Base-by-base conservation (phyloP, 2,113 vertebrate species). In the Rhinogobius similis region DNA sequence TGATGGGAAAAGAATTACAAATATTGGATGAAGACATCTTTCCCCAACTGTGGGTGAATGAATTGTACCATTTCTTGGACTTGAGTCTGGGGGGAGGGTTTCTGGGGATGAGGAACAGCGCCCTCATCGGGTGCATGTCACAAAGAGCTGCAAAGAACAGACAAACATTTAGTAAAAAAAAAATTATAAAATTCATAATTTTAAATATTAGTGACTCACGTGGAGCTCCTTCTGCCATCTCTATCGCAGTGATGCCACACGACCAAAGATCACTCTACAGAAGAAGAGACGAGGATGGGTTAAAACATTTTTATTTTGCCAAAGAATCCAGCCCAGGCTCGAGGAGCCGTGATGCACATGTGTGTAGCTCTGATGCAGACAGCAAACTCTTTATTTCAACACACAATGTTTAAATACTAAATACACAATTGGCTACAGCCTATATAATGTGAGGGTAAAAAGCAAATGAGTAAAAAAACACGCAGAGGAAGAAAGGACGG, bases 81-180 rank as follows among this genome's bases (percentile, higher is more conserved):
- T 99, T 99, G 87, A 99, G 96, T 71, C 97, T 91, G 7, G 98
- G 97, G 39, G 98, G 98, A 85, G 98, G 98, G 84, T 99, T 99
- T 91, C 98, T 95, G 77, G 98, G 98, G 86, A 99, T 99, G 87
- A 99, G 96, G 92, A 99, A 99, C 81, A 99, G 95, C 0, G 97
- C 98, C 90, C 98, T 94, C 98, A 99, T 99, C 1, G 98, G 98
- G 76, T 99, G 98, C 98, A 99, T 99, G 92, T 99, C 98, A 79
- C 98, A 99, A 77, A 99, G 95, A 0, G 98, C 97, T 99, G 89
- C 26, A 65, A 55, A 36, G 65, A 32, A 21, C 20, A 20, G 6
- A 53, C 21, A 26, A 5, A 53, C 10, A 24, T 52, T 21, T 21
- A 21, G 21, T 52, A 11, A 52, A 14, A 55, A 24, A 26, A 55